Conservation (phyloP, 30 jellyfish, hydroid and myxozoan genomes). For the Hydractinia symbiolongicarpus region DNA sequence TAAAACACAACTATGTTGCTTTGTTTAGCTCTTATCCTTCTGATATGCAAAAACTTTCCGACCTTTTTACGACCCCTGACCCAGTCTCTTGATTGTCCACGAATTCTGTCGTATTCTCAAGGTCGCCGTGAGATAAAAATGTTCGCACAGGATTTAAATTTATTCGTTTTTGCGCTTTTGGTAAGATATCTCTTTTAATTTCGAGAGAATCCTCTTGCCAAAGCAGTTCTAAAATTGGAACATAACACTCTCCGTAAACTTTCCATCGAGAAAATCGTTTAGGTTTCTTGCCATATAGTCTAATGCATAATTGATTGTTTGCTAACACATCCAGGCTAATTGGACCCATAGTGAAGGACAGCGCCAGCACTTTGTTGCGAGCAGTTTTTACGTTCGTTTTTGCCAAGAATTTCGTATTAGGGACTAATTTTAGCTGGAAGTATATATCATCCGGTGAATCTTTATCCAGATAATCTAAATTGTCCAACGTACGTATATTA, state of each 20-base stretch:
- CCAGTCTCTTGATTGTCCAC: too few relatives aligned
- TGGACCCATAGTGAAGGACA: neutral
- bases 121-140: too few relatives aligned
- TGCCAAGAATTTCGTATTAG: neutral
- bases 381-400: neutral
- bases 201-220: neutral
- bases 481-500: neutral
- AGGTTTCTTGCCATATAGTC: neutral
- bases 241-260: neutral
- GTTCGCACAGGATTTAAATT: too few relatives aligned
- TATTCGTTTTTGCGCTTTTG: neutral
- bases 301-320: neutral
- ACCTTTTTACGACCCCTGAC: too few relatives aligned
- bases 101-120: too few relatives aligned
- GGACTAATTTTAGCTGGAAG: neutral
- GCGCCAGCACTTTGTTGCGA: neutral
- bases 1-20: too few relatives aligned
- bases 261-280: neutral
- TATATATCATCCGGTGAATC: neutral
- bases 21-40: too few relatives aligned
- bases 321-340: neutral
- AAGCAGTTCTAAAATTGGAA: neutral
- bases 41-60: too few relatives aligned
- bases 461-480: neutral
- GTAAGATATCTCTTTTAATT: neutral